Percentiles rank a stretch among this genome's conserved stretches.
phyloP scores from a whole-genome alignment of 2,113 vertebrate genomes.

The Mastomys coucha region DNA sequence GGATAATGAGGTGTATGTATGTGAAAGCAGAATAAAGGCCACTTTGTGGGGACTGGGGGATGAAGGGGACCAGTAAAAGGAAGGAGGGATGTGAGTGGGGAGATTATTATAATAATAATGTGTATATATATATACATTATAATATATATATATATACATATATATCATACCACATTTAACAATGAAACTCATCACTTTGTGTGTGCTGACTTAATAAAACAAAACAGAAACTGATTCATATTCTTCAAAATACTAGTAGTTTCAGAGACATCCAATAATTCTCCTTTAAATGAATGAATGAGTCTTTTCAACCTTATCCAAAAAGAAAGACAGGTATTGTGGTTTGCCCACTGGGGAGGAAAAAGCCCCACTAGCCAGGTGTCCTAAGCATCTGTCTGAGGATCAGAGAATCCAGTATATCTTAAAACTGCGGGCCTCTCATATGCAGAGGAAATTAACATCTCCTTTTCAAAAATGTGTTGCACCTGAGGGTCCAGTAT shows the following conservation, averaged over 20 bases:
- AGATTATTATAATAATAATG: neutral
- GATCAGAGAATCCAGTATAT: conserved; percentile 23
- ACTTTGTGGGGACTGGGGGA: neutral
- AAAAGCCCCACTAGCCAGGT: conserved; percentile 46
- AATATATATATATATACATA: neutral
- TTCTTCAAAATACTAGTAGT: conserved; percentile 37
- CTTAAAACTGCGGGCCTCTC: conserved; percentile 1
- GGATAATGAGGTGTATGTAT: neutral
- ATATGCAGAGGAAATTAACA: conserved; percentile 38
- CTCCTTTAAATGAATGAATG: conserved; percentile 55
- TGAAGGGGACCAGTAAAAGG: neutral
- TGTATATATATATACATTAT: too few relatives aligned
- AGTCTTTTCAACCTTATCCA: conserved; percentile 35
- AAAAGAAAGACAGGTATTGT: conserved; percentile 60
- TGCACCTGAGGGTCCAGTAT: conserved; percentile 51
- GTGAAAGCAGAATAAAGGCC: neutral
- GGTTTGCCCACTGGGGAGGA: conserved; percentile 38
- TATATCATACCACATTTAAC: too few relatives aligned
- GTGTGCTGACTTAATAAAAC: neutral
- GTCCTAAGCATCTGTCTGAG: conserved; percentile 49
- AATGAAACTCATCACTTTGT: neutral
- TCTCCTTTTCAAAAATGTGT: conserved; percentile 50
- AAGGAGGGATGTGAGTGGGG: too few relatives aligned
- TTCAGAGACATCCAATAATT: conserved; percentile 54
- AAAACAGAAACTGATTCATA: neutral